Conservation (phyloP, 2,797 vertebrate species). For the Crenuchus spilurus region DNA sequence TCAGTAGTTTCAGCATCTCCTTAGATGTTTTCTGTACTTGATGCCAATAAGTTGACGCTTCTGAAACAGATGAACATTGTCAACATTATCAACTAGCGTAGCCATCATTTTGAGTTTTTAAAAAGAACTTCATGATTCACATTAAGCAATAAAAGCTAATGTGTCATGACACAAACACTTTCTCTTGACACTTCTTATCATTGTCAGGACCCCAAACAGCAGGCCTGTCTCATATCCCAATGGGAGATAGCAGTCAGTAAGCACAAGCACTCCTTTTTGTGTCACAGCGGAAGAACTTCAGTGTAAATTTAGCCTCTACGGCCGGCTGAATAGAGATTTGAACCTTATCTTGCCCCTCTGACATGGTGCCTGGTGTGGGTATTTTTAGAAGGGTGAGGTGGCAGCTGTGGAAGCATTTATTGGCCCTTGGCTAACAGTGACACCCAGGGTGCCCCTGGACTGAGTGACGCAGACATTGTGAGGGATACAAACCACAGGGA, state of each 20-base stretch:
- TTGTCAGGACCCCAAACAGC: not conserved
- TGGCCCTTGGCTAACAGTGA: constrained; percentile 47
- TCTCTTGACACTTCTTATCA: not conserved
- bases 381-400: constrained; percentile 75
- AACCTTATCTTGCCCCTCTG: constrained; percentile 74
- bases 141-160: not conserved
- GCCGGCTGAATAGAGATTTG: constrained; percentile 69
- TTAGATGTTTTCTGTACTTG: too few relatives aligned
- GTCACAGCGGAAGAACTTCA: constrained; percentile 44
- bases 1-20: too few relatives aligned
- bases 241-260: not conserved
- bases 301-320: constrained; percentile 73
- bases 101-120: not conserved
- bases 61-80: not conserved
- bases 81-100: too few relatives aligned
- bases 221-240: not conserved
- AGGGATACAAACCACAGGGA: not conserved
- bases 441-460: constrained; percentile 27
- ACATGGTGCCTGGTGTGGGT: constrained; percentile 70
- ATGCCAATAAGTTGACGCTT: too few relatives aligned
- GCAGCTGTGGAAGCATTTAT: constrained; percentile 80
- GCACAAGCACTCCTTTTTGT: not conserved
- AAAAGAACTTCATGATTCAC: not conserved
- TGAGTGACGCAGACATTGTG: constrained; percentile 33
- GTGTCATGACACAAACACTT: not conserved